Conservation (phyloP, 2,113 vertebrate genomes). For the Australoheros scitulus region DNA sequence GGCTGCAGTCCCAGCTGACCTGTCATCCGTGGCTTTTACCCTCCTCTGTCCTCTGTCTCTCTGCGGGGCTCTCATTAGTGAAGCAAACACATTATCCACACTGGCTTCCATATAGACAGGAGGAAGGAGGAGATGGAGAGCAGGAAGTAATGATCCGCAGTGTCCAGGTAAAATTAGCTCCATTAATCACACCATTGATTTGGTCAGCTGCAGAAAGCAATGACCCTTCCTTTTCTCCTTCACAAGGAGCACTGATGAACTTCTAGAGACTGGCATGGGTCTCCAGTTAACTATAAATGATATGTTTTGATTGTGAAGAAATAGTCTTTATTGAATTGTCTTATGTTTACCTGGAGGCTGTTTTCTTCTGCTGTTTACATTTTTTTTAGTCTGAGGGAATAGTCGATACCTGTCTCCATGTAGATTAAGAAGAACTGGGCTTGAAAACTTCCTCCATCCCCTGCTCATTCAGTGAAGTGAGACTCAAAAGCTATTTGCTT, state of each 20-base stretch:
- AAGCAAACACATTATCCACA: slow-evolving; percentile 56
- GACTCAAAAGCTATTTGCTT: slow-evolving; percentile 2
- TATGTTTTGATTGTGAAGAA: slow-evolving; percentile 46
- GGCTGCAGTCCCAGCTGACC: slow-evolving; percentile 36
- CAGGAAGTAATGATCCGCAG: slow-evolving; percentile 73
- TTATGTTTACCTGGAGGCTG: slow-evolving; percentile 31
- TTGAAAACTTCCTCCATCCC: slow-evolving; percentile 29
- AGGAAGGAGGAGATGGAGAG: slow-evolving; percentile 51
- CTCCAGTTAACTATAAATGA: slow-evolving; percentile 46
- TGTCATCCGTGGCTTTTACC: slow-evolving; percentile 28
- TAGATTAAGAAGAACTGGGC: slow-evolving; percentile 60
- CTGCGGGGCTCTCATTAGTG: slow-evolving; percentile 63
- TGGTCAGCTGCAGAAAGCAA: slow-evolving; percentile 47
- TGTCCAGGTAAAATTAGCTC: slow-evolving; percentile 77
- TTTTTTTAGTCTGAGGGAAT: slow-evolving; percentile 31
- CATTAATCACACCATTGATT: slow-evolving; percentile 81
- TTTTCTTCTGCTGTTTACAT: slow-evolving; percentile 31
- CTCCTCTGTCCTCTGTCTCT: slow-evolving; percentile 57
- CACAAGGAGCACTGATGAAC: slow-evolving; percentile 18
- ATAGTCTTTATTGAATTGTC: slow-evolving; percentile 18
- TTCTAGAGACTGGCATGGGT: slow-evolving; percentile 7
- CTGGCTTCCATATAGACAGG: slow-evolving; percentile 33
- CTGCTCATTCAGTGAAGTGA: slow-evolving; percentile 16
- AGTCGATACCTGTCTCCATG: slow-evolving; percentile 56
- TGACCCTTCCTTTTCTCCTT: slow-evolving; percentile 20